Percentiles rank a stretch among this genome's conserved stretches.
phyloP scores from a whole-genome alignment of 2,888 invertebrate genomes.

The Rhabditoides inermis region DNA sequence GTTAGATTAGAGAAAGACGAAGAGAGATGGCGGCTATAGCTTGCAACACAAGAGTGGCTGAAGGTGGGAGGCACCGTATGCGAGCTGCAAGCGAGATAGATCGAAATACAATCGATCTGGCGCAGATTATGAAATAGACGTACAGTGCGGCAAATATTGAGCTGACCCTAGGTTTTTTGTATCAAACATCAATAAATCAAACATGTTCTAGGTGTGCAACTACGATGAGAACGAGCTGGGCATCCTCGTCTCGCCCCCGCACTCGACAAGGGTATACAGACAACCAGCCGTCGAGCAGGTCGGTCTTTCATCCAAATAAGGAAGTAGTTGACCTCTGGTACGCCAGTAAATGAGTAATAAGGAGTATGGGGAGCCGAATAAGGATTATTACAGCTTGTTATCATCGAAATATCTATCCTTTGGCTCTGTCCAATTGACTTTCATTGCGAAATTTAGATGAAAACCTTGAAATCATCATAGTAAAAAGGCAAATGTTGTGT shows the following conservation, averaged over 20 bases:
- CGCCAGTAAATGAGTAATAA: too few relatives aligned
- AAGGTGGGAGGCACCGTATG: too few relatives aligned
- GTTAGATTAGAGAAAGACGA: too few relatives aligned
- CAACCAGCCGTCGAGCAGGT: conserved; percentile 69
- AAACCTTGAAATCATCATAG: not conserved
- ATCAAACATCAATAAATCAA: not conserved
- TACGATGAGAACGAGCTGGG: conserved; percentile 45
- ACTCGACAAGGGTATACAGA: conserved; percentile 84
- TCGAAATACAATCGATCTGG: not conserved
- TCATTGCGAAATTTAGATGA: not conserved
- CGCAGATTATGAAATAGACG: not conserved
- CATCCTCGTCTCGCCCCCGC: conserved; percentile 65
- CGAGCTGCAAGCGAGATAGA: too few relatives aligned
- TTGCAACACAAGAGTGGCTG: not conserved
- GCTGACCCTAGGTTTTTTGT: too few relatives aligned
- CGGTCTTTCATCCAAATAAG: too few relatives aligned
- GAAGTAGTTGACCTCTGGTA: too few relatives aligned
- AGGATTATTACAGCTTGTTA: not conserved
- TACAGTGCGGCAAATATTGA: too few relatives aligned
- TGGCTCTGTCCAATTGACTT: not conserved
- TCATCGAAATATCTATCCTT: not conserved
- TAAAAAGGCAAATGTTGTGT: conserved; percentile 56
- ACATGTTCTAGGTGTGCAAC: conserved; percentile 39
- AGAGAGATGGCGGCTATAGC: not conserved
- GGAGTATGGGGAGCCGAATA: too few relatives aligned